Conservation (phyloP, 2,888 invertebrate species). For the Gnatocerus cornutus region DNA sequence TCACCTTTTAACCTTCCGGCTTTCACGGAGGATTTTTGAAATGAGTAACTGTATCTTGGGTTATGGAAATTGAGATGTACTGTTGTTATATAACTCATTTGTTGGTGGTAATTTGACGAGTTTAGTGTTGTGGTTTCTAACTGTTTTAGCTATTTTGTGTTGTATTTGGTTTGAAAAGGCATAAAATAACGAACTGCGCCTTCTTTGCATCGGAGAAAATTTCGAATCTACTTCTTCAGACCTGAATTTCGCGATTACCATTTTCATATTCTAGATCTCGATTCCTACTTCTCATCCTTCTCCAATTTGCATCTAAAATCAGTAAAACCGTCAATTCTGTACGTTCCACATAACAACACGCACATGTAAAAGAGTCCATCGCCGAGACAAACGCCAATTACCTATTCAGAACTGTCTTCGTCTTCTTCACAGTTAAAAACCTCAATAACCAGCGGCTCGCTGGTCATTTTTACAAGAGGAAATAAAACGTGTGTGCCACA, state of each 20-base stretch:
- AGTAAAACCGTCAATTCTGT: not conserved
- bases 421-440: slow-evolving; percentile 29
- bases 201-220: no score
- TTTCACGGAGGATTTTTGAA: not conserved
- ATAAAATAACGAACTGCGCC: no score
- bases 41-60: no score
- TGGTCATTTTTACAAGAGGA: slow-evolving; percentile 4
- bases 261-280: no score
- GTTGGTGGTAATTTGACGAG: no score
- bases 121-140: no score
- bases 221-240: no score
- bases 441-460: not conserved
- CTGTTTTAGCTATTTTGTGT: no score
- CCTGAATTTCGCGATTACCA: not conserved
- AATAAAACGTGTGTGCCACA: slow-evolving; percentile 3
- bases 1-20: slow-evolving; percentile 20
- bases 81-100: no score
- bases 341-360: not conserved
- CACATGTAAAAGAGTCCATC: slow-evolving; percentile 1
- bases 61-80: no score
- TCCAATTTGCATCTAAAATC: not conserved
- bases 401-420: slow-evolving; percentile 11
- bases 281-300: not conserved
- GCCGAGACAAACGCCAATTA: slow-evolving; percentile 1
- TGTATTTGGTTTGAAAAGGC: no score